Evolutionary conservation across 2,797 vertebrate genomes (phyloP), one percentile per base, ranked within the genome.

Genomic region (Halcyon leucocephala): DNA sequence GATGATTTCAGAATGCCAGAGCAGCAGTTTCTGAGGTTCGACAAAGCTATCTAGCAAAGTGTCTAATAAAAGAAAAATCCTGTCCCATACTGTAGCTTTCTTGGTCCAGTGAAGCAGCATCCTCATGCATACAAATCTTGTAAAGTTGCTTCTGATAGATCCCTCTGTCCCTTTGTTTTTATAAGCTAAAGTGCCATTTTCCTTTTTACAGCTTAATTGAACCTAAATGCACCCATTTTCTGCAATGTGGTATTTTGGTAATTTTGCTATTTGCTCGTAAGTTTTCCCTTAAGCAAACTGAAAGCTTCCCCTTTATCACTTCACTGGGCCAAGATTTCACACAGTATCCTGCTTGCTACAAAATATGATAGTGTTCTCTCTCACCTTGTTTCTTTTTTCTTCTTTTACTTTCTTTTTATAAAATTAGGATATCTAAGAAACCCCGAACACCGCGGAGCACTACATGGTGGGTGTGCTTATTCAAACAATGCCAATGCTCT

Each of bases 361-460:
- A 94, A 97, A 96, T 96, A 97, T 97, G 95, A 96, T 97, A 97
- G 96, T 97, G 96, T 89, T 96, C 96, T 97, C 95, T 97, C 96
- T 97, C 96, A 97, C 96, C 95, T 97, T 97, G 96, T 97, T 96
- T 97, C 96, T 97, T 97, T 97, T 97, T 96, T 96, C 95, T 96
- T 97, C 96, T 97, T 97, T 97, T 97, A 97, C 96, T 97, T 97
- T 97, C 96, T 97, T 95, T 95, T 97, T 97, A 97, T 96, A 97
- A 96, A 97, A 97, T 97, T 29, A 97, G 96, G 96, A 97, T 97
- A 97, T 97, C 96, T 97, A 97, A 97, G 96, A 97, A 97, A 97
- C 93, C 96, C 96, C 48, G 96, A 97, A 73, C 96, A 97, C 96
- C 96, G 96, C 18, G 96, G 96, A 96, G 96, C 96, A 97, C 96